Evolutionary conservation across 2,113 vertebrate genomes (phyloP), one percentile per base, ranked within the genome.

Genomic region (Xenopus tropicalis): DNA sequence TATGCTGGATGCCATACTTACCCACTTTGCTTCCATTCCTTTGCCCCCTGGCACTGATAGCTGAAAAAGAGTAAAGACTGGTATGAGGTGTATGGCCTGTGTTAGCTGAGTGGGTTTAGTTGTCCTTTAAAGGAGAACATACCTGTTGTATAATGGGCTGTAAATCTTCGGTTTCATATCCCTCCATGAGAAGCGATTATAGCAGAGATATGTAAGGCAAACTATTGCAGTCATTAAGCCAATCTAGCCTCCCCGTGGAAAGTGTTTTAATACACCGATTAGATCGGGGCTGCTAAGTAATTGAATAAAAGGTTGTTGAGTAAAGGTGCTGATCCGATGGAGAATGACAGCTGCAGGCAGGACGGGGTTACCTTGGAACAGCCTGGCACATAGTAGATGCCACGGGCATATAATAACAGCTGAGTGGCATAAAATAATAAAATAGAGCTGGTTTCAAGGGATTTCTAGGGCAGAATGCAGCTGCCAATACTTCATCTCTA

Each of bases 211-310:
- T 37, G 14, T 54, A 10, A 29, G 14, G 14, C 9, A 71, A 52
- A 21, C 44, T 19, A 19, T 22, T 63, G 12, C 44, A 22, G 16
- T n/a, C n/a, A 24, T 16, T 19, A 14, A 19, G 14, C 24, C 24
- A 17, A 14, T 22, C 10, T 2, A 13, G 3, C 16, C 11, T 23
- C 29, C 44, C 48, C 1, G 8, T 62, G 61, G 70, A 64, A 72
- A 72, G 19, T 72, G 65, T 72, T 64, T 37, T 52, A 71, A 71
- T 52, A 71, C 48, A 16, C 43, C 51, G 21, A 51, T 66, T 14
- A 66, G 24, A 12, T 14, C 6, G 13, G 5, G 14, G 23, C 12
- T 11, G 29, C 23, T 17, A 62, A 62, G 61, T 25, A 19, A 29
- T 19, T 24, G 58, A 29, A 9, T 25, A 37, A 17, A 37, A 62